Base-by-base conservation (phyloP, 2,113 vertebrate species). In the Helogale parvula region DNA sequence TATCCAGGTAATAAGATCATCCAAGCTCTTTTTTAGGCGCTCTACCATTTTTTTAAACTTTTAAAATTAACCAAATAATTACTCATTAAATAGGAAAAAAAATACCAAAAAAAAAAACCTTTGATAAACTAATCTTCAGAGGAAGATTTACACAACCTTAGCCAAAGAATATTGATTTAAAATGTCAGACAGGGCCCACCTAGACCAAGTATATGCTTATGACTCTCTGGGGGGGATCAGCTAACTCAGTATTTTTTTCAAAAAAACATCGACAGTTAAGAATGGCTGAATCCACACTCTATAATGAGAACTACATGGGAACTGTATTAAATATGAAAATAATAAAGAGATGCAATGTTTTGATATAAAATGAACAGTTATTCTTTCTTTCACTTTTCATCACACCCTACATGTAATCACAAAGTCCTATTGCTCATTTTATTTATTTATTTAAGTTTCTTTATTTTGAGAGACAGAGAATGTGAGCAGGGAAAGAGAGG, bases 41-140 rank as follows among this genome's bases (percentile, higher is more conserved):
- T 66, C 33, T 1, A 17, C 2, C 29, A 63, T 41, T 57, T 81
- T 89, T 91, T 52, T 72, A 65, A 89, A 66, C 35, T 74, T 93
- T 47, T 76, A 80, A 6, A 88, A 45, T n/a, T 85, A 93, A 74
- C 33, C 27, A 95, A 95, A 29, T 63, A 86, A 52, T 88, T 76
- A 29, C 2, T 80, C 65, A 80, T 71, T 96, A 87, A 82, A 93
- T 31, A 88, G 35, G 25, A 68, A 47, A 63, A 96, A 96, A 38
- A 45, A 17, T 50, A 71, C 21, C 63, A 52, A 31, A 27, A 25
- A 35, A 68, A 31, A 63, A 82, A 81, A 76, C 15, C 12, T 35
- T 90, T 45, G 23, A 87, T 66, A 87, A 69, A 63, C 5, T 35
- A 50, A 60, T 65, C 41, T 57, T 74, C 33, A 31, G 57, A 72